phyloP scores from a whole-genome alignment of 2,888 invertebrate genomes.

The Branchellion lobata region DNA sequence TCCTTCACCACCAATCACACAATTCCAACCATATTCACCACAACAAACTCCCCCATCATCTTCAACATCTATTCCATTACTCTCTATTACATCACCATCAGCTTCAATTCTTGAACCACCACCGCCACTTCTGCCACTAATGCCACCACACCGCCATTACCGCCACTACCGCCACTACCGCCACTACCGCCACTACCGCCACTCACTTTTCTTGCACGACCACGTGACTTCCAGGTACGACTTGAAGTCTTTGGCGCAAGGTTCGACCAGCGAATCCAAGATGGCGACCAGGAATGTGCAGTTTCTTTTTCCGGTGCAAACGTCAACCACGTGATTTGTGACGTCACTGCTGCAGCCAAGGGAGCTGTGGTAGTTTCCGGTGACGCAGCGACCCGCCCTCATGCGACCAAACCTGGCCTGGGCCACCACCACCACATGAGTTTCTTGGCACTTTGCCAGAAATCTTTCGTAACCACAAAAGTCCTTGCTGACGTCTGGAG shows the following conservation, averaged over 20 bases:
- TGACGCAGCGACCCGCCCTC: conserved; percentile 49
- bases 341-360: conserved; percentile 51
- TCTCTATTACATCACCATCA: too few relatives aligned
- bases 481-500: conserved; percentile 29
- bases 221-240: conserved; percentile 51
- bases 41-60: too few relatives aligned
- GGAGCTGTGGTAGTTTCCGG: conserved; percentile 48
- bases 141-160: too few relatives aligned
- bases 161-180: too few relatives aligned
- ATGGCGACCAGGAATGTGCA: conserved; percentile 51
- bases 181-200: too few relatives aligned
- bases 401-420: conserved; percentile 51
- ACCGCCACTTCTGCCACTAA: too few relatives aligned
- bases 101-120: too few relatives aligned
- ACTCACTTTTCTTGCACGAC: conserved; percentile 49
- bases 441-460: conserved; percentile 46
- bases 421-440: conserved; percentile 47
- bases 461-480: conserved; percentile 51
- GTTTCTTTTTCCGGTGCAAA: conserved; percentile 47
- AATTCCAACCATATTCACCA: too few relatives aligned
- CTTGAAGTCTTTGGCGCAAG: conserved; percentile 52
- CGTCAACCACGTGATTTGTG: conserved; percentile 42
- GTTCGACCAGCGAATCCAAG: conserved; percentile 51
- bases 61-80: too few relatives aligned
- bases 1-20: too few relatives aligned